Conservation (phyloP, 2,113 vertebrate species). For the Nicator chloris region DNA sequence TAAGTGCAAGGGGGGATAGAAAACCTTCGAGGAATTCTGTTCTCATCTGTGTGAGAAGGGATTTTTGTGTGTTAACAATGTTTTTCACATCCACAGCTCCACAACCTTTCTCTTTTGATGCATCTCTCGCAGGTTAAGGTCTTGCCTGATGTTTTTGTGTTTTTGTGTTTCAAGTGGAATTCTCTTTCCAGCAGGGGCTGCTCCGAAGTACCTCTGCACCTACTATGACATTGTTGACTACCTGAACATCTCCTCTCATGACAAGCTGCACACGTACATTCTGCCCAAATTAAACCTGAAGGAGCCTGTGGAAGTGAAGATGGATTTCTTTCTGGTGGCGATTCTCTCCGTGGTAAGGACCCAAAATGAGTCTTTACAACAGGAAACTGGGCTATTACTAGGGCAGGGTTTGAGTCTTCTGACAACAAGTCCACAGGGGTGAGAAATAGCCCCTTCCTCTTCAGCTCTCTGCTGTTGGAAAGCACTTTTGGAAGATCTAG, state of each 20-base stretch:
- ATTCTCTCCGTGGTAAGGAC: constrained; percentile 72
- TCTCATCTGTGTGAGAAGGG: neutral
- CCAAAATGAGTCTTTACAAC: neutral
- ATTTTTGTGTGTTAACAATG: neutral
- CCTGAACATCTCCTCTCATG: constrained; percentile 56
- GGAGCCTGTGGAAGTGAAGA: neutral
- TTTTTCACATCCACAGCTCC: neutral
- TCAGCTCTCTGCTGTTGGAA: neutral
- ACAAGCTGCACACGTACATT: constrained; percentile 8
- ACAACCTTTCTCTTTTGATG: neutral
- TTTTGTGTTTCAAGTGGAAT: neutral
- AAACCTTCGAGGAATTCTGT: neutral
- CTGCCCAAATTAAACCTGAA: constrained; percentile 70
- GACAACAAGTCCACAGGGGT: neutral
- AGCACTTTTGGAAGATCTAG: neutral
- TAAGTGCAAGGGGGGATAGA: neutral
- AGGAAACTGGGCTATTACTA: neutral
- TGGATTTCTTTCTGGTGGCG: constrained; percentile 60
- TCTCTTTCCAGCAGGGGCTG: neutral
- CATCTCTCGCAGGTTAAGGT: neutral
- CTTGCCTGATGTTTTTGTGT: neutral
- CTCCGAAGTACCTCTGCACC: constrained; percentile 60
- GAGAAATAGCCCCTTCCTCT: neutral
- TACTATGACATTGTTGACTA: constrained; percentile 64
- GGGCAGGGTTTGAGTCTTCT: neutral